Evolutionary conservation across 2,797 vertebrate genomes (phyloP).

Genomic region (Lerista edwardsae): DNA sequence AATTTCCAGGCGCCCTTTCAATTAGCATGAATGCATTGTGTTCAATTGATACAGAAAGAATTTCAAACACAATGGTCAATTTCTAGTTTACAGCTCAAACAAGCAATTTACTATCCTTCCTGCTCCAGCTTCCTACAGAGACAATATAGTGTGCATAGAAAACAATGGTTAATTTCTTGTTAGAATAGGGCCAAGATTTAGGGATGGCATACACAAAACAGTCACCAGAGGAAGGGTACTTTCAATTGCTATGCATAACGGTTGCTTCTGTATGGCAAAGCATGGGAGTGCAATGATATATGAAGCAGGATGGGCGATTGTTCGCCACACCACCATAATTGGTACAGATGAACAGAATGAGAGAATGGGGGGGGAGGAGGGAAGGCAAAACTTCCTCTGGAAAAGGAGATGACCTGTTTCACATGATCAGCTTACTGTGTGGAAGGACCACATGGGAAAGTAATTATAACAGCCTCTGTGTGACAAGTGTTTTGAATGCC

Average conservation of each 20-base stretch:
- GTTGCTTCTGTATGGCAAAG: background rate
- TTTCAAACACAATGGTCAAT: slow-evolving; percentile 19
- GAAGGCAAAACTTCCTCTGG: background rate
- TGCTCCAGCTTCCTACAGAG: slow-evolving; percentile 8
- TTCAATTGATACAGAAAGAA: slow-evolving; percentile 7
- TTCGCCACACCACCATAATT: background rate
- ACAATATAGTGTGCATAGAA: background rate
- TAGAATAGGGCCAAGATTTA: slow-evolving; percentile 19
- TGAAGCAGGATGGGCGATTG: background rate
- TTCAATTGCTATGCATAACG: background rate
- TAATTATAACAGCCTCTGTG: no score
- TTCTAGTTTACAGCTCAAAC: slow-evolving; percentile 26
- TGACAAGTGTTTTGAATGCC: no score
- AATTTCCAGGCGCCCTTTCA: slow-evolving; percentile 33
- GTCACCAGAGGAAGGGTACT: background rate
- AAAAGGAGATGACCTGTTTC: no score
- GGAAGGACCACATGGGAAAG: background rate
- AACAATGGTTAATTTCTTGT: slow-evolving; percentile 15
- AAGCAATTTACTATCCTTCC: slow-evolving; percentile 32
- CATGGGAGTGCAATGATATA: background rate
- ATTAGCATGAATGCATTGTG: slow-evolving; percentile 18
- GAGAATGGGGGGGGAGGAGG: background rate
- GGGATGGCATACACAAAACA: background rate
- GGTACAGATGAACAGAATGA: no score
- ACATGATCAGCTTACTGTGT: background rate